Conservation (phyloP, 2,888 invertebrate genomes). For the Acronicta alni region DNA sequence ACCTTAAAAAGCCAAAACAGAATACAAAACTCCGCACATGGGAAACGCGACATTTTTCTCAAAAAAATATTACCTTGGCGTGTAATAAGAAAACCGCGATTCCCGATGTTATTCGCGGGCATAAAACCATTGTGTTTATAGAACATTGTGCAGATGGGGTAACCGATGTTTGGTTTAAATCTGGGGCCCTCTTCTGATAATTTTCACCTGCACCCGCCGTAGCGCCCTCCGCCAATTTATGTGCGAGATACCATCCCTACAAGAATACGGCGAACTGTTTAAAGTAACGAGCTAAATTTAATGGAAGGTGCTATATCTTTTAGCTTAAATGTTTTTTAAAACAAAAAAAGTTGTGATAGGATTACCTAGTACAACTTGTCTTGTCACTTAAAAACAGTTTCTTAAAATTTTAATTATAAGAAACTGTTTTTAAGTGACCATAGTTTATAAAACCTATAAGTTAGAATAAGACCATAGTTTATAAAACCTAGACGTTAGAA, state of each 20-base stretch:
- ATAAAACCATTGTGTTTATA: constrained; percentile 58
- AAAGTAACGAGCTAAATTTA: constrained; percentile 56
- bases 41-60: constrained; percentile 40
- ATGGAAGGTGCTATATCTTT: constrained; percentile 62
- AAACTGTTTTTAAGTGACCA: no score
- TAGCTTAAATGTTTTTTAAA: constrained; percentile 13
- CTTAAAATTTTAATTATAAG: no score
- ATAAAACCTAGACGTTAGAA: no score
- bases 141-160: constrained; percentile 56
- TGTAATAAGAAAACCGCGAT: constrained; percentile 60
- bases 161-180: constrained; percentile 84
- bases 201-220: constrained; percentile 82
- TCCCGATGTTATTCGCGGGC: constrained; percentile 50
- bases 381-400: no score
- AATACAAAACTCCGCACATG: constrained; percentile 35
- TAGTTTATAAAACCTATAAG: no score
- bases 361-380: no score
- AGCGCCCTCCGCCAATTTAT: constrained; percentile 80
- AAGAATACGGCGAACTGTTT: constrained; percentile 78
- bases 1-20: constrained; percentile 27
- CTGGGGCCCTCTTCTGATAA: constrained; percentile 83
- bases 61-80: constrained; percentile 51
- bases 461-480: no score
- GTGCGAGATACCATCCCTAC: constrained; percentile 82
- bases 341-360: background rate